Evolutionary conservation across 2,888 invertebrate genomes (phyloP), one percentile per base, ranked within the genome.

Genomic region (Caenorhabditis panamensis): DNA sequence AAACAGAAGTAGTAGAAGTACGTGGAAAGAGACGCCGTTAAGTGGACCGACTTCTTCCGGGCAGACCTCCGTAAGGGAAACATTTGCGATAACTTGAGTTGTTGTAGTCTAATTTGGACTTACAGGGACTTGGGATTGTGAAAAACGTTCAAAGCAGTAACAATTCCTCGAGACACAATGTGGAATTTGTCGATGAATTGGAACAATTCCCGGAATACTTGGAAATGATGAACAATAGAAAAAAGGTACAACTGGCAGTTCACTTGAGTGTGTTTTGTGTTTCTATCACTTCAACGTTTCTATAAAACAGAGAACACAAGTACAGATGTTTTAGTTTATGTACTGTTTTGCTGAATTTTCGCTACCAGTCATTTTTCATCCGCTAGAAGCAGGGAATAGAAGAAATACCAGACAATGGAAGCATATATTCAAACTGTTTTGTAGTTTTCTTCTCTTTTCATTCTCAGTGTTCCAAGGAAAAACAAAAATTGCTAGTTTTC

Each of bases 211-310:
- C 54, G 5, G 68, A 79, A 26, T 73, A 73, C 64, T 44, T 47
- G 8, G 68, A 73, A 36, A 68, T 68, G 68, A 41, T 54, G 20
- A 73, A 73, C 9, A 59, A 26, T 64, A 47, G 79, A 16, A 79
- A 53, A 59, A 79, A 62, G 59, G 78, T 78, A 54, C n/a, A 13
- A n/a, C 11, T 13, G 31, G 13, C 28, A 1, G n/a, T n/a, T n/a
- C 16, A 16, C 41, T 41, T 2, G n/a, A 26, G 36, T 4, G 20
- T 18, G 22, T 18, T 13, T 20, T 22, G 16, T 1, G 13, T 1
- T 56, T 41, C 3, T 13, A 41, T 13, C 41, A 41, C 16, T 5
- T 16, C 13, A 16, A 13, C 13, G 2, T 47, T 47, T 47, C 18
- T 4, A 47, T 47, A 47, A 47, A 47, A 47, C 41, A 41, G 18